Evolutionary conservation across 2,113 vertebrate species (phyloP).

Genomic region (Alethe diademata): DNA sequence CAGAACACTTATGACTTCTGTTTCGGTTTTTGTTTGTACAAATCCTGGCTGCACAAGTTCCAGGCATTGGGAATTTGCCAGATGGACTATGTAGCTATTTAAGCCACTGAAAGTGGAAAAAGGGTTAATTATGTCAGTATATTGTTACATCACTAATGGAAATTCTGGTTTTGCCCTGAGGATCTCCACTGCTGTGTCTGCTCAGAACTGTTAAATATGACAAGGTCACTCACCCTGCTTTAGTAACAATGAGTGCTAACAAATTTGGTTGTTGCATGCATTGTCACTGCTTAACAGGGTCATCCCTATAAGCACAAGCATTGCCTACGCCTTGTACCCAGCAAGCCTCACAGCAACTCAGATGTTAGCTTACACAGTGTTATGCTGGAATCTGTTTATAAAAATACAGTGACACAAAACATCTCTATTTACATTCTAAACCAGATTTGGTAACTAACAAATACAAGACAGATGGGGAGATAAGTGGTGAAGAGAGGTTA

Average conservation of each 20-base stretch:
- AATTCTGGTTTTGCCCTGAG: constrained; percentile 66
- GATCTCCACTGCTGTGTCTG: constrained; percentile 47
- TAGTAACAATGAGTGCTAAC: constrained; percentile 61
- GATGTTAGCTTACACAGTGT: background rate
- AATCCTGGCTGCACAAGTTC: constrained; percentile 55
- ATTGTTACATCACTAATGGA: constrained; percentile 68
- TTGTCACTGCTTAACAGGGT: constrained; percentile 57
- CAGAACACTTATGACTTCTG: constrained; percentile 67
- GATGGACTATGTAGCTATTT: constrained; percentile 32
- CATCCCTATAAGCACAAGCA: constrained; percentile 3
- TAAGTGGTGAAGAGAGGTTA: background rate
- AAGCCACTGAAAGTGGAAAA: constrained; percentile 25
- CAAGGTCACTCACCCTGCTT: constrained; percentile 65
- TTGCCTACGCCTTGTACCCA: background rate
- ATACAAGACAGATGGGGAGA: background rate
- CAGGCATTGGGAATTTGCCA: constrained; percentile 11
- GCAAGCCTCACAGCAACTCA: constrained; percentile 9
- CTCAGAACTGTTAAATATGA: constrained; percentile 61
- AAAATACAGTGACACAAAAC: background rate
- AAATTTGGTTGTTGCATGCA: constrained; percentile 40
- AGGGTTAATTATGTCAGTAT: constrained; percentile 61
- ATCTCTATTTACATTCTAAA: background rate
- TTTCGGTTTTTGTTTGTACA: constrained; percentile 71
- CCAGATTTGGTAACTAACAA: background rate
- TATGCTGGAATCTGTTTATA: background rate